phyloP scores from a whole-genome alignment of 1,140 invertebrate species.

The Lasioglossum baleicum region DNA sequence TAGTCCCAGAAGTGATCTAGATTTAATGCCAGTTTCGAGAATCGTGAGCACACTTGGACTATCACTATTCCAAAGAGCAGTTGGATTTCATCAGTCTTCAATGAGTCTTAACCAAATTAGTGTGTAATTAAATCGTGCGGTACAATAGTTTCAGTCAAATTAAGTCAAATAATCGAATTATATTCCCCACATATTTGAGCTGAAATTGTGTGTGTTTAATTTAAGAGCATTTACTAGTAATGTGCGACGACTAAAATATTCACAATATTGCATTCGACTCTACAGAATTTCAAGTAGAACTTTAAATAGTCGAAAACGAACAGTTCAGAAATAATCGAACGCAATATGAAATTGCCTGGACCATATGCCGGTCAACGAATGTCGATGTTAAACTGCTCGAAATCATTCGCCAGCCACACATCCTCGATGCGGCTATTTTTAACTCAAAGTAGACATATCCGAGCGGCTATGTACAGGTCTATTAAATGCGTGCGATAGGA shows the following conservation, averaged over 20 bases:
- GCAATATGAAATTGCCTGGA: neutral
- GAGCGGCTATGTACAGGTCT: neutral
- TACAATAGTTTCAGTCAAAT: too few relatives aligned
- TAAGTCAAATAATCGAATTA: too few relatives aligned
- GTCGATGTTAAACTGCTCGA: neutral
- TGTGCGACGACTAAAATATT: too few relatives aligned
- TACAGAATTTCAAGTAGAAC: neutral
- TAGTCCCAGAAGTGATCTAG: neutral
- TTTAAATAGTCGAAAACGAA: neutral
- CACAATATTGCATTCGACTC: neutral
- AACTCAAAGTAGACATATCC: neutral
- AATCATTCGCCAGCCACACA: neutral
- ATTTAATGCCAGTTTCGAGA: neutral
- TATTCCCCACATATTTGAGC: too few relatives aligned
- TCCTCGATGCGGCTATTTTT: neutral
- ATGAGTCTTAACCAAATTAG: too few relatives aligned
- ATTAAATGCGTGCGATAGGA: conserved; percentile 54
- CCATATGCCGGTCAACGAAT: neutral
- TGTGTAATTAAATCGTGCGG: too few relatives aligned
- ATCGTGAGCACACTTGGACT: too few relatives aligned
- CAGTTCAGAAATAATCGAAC: too few relatives aligned
- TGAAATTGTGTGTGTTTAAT: too few relatives aligned
- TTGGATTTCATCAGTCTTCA: too few relatives aligned
- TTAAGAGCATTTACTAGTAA: too few relatives aligned
- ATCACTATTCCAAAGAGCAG: too few relatives aligned